A percentile compares a stretch with the other conserved stretches of the same genome.
Conservation (phyloP, 2,888 invertebrate species). For the Metacarcinus magister region DNA sequence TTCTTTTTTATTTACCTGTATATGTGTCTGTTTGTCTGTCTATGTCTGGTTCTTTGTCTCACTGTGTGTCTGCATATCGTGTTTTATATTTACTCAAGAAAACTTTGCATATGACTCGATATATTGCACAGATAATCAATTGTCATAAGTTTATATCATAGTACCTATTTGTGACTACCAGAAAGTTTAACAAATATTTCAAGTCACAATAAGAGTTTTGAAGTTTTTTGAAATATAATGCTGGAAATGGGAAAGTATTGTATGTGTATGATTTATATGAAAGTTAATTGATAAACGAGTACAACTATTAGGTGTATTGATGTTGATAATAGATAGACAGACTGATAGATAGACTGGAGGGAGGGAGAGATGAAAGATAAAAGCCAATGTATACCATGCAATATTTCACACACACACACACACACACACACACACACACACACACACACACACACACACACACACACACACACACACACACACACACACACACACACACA, state of each 20-base stretch:
- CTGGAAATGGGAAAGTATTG: neutral
- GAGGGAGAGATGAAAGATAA: too few species aligned
- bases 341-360: too few species aligned
- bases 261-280: neutral
- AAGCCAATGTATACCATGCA: too few species aligned
- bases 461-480: conserved; percentile 26
- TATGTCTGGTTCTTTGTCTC: neutral
- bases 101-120: neutral
- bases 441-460: conserved; percentile 26
- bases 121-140: neutral
- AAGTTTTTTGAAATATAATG: neutral
- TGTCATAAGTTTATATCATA: neutral
- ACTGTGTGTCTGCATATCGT: neutral
- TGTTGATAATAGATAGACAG: too few species aligned
- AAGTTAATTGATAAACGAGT: neutral
- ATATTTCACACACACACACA: neutral
- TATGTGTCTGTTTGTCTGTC: neutral
- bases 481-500: conserved; percentile 13
- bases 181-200: neutral
- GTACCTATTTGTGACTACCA: neutral
- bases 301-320: too few species aligned
- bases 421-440: neutral
- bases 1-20: neutral
- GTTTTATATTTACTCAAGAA: neutral
- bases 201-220: neutral